Conservation (phyloP, 2,888 invertebrate genomes). For the Drosophila bunnanda region DNA sequence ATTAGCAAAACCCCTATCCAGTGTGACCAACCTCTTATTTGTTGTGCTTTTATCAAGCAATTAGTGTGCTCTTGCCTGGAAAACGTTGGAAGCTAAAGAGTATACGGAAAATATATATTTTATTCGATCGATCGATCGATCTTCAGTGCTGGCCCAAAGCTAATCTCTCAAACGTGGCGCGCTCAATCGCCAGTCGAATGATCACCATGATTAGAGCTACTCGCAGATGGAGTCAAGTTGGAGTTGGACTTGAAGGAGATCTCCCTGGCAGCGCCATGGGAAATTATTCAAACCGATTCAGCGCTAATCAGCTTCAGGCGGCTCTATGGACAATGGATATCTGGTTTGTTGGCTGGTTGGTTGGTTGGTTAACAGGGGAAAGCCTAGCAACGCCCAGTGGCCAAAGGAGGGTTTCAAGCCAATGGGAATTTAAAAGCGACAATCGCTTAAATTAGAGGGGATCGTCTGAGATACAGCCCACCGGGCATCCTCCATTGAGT, state of each 20-base stretch:
- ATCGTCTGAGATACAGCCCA: constrained; percentile 1
- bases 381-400: constrained; percentile 43
- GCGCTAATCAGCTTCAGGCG: constrained; percentile 48
- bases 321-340: constrained; percentile 40
- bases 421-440: constrained; percentile 43
- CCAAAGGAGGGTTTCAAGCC: constrained; percentile 13
- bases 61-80: too few relatives aligned
- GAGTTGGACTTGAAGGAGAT: constrained; percentile 44
- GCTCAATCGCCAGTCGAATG: constrained; percentile 29
- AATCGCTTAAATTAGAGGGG: constrained; percentile 23
- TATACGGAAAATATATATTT: constrained; percentile 6
- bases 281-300: constrained; percentile 52
- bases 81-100: background rate
- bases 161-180: constrained; percentile 43
- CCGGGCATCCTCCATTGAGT: background rate
- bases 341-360: constrained; percentile 6
- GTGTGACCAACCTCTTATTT: background rate
- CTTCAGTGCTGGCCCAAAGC: constrained; percentile 24
- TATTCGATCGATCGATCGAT: constrained; percentile 2
- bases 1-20: too few relatives aligned
- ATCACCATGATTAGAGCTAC: constrained; percentile 57
- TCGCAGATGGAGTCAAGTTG: constrained; percentile 10
- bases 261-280: constrained; percentile 17
- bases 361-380: constrained; percentile 53
- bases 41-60: background rate